Evolutionary conservation across 2,113 vertebrate genomes (phyloP).

Genomic region (Prionailurus bengalensis): DNA sequence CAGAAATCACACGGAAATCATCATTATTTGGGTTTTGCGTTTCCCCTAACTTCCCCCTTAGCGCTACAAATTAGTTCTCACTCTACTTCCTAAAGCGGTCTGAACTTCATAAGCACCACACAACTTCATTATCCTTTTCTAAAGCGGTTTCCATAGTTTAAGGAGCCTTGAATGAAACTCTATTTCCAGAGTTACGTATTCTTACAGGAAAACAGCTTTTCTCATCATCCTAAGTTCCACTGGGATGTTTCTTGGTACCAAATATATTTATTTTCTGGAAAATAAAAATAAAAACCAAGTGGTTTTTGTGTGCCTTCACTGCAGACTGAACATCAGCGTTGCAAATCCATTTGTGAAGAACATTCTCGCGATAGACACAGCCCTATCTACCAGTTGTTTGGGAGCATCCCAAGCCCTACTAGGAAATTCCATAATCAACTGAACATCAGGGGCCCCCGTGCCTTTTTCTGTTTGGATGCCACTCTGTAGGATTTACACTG

Average conservation of each 20-base stretch:
- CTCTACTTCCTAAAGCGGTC: neutral
- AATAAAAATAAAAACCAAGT: slow-evolving; percentile 41
- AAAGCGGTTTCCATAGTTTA: slow-evolving; percentile 13
- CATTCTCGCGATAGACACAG: neutral
- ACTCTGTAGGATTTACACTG: slow-evolving; percentile 81
- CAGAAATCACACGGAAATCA: slow-evolving; percentile 3
- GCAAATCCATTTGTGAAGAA: slow-evolving; percentile 52
- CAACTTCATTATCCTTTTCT: neutral
- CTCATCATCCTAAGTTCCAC: slow-evolving; percentile 29
- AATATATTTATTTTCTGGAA: slow-evolving; percentile 49
- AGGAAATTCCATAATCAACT: slow-evolving; percentile 66
- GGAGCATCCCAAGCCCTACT: slow-evolving; percentile 17
- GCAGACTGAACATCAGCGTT: neutral
- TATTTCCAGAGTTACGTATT: slow-evolving; percentile 9
- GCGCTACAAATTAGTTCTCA: neutral
- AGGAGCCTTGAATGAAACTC: neutral
- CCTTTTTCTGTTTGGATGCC: slow-evolving; percentile 62
- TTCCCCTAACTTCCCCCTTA: neutral
- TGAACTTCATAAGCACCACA: slow-evolving; percentile 40
- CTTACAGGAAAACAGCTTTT: slow-evolving; percentile 44
- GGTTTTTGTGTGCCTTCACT: slow-evolving; percentile 38
- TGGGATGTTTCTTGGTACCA: slow-evolving; percentile 57
- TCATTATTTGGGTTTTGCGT: neutral
- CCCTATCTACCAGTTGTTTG: neutral
- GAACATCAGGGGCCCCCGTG: slow-evolving; percentile 57